These are phyloP conservation scores for Mustela lutreola DNA, from an alignment of 2,113 vertebrate species.

Conservation along the genomic window DNA sequence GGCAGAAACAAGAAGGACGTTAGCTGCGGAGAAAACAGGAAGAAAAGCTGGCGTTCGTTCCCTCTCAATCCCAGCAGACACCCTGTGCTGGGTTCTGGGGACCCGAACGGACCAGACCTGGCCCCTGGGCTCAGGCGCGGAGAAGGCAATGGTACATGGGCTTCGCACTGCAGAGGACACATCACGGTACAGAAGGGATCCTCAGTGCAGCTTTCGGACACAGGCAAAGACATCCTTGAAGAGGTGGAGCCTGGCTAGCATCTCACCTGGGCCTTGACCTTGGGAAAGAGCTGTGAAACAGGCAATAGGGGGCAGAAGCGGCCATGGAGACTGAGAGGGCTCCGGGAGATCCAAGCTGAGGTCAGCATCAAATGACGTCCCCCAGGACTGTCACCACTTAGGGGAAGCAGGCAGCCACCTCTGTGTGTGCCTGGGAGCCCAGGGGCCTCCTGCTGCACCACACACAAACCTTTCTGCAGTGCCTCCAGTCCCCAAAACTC, in stretches of 20 bases:
- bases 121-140: fast-evolving
- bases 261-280: not conserved
- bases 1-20: not conserved
- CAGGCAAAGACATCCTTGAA: not conserved
- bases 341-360: not conserved
- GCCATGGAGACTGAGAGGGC: not conserved
- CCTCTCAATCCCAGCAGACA: not conserved
- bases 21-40: not conserved
- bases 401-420: not conserved
- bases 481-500: too few relatives aligned
- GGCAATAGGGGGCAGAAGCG: not conserved
- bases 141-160: fast-evolving
- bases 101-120: fast-evolving
- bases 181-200: not conserved
- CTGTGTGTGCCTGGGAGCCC: not conserved
- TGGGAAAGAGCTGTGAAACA: not conserved
- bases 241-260: not conserved
- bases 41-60: too few relatives aligned
- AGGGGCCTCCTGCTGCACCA: not conserved
- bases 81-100: not conserved
- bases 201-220: fast-evolving
- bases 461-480: not conserved
- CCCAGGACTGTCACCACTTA: not conserved
- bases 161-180: fast-evolving
- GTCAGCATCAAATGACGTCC: not conserved